Evolutionary conservation across 2,113 vertebrate genomes (phyloP), one percentile per base, ranked within the genome.

Genomic region (Struthio camelus): DNA sequence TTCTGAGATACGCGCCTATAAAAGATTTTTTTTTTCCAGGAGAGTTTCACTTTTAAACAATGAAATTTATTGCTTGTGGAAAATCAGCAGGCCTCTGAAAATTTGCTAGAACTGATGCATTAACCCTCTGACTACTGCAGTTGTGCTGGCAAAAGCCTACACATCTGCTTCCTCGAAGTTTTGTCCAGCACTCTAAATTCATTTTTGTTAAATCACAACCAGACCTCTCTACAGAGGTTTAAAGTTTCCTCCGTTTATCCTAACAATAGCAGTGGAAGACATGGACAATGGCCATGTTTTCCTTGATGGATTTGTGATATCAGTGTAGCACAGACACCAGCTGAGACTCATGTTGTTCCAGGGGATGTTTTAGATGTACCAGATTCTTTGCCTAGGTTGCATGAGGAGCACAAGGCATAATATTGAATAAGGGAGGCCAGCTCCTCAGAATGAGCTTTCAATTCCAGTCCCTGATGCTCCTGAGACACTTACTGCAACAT

Each of bases 401-500:
- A 25, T 42, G 54, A 83, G 58, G 72, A 82, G 58, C 66, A 58
- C 30, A 40, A 32, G 54, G 69, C 65, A 82, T 30, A 59, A 8
- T 42, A 38, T 0, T 17, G 30, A 25, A 44, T 17, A 42, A 85
- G 32, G 34, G 15, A 30, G 24, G 23, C 65, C 62, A 80, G 46
- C 48, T 80, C 24, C 50, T 92, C 84, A 72, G 50, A 5, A 20
- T 18, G 19, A 87, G 40, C 53, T 85, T 81, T 70, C n/a, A 36
- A 0, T 22, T 54, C 30, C 48, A 66, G 79, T 8, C 15, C 32
- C n/a, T 40, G 58, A 17, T 12, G 18, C 65, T 81, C 48, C 73
- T 0, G 0, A 20, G 48, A 5, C 65, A 97, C 99, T 98, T 98
- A 99, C 99, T 3, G 99, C 99, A 32, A 99, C 99, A 10, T 99